Base-by-base conservation (phyloP, 2,888 invertebrate genomes). In the Eupithecia exiguata region DNA sequence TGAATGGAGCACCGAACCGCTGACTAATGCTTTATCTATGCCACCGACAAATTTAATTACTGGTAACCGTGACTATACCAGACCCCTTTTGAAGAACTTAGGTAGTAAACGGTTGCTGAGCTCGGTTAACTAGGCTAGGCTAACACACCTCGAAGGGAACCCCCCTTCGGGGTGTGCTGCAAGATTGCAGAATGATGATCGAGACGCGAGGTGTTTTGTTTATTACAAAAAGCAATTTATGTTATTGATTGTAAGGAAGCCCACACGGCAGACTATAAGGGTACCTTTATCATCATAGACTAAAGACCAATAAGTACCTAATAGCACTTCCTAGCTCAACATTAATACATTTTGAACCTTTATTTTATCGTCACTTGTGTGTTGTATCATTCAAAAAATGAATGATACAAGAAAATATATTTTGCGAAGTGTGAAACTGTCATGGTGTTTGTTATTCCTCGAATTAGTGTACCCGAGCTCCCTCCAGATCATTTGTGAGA, bases 1-100 rank as follows among this genome's bases (percentile, higher is more conserved):
- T 87, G 84, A 89, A 91, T 89, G 87, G 85, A 84, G 81, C 82
- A 82, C 82, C 81, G 76, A 78, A 79, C 77, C 76, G 78, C 78
- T 80, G 67, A 74, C 75, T 77, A 72, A 78, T 74, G 73, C 67
- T 76, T 77, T 74, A 77, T 74, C 74, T 80, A 74, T 78, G 78
- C 77, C 80, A 80, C 81, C 83, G 80, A 81, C 83, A 80, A 81
- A 84, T 84, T 84, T 84, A 87, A 88, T 87, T 86, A 83, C 83
- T 75, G 76, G 76, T 77, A 74, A 80, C 79, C 80, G 79, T 78
- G 77, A 74, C 79, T 77, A 70, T 80, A 77, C 16, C 65, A 67
- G 61, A 35, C 67, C 36, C 67, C 35, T 16, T 43, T 66, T 40
- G 30, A 53, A 53, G 40, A 53, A 69, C 58, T 25, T 40, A 14